Conservation (phyloP, 2,113 vertebrate species). For the Toxostoma redivivum region DNA sequence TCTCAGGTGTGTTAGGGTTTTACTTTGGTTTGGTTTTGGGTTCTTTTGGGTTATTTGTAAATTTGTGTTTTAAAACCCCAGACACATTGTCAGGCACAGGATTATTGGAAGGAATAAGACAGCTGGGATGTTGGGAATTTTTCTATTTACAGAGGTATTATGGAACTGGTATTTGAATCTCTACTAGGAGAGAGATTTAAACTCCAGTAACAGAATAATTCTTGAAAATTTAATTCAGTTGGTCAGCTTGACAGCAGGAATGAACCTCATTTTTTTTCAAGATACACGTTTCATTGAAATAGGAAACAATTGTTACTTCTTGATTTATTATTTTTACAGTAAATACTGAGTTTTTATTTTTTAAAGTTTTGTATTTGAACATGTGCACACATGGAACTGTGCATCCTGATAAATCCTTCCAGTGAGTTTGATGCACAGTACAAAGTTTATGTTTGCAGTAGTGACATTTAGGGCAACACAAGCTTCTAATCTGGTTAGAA, state of each 20-base stretch:
- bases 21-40: not conserved
- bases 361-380: not conserved
- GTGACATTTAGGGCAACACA: not conserved
- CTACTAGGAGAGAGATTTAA: not conserved
- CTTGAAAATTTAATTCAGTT: not conserved
- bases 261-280: not conserved
- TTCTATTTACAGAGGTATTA: not conserved
- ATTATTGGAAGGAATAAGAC: constrained; percentile 26
- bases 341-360: not conserved
- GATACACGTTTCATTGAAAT: not conserved
- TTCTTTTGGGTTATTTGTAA: not conserved
- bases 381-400: not conserved
- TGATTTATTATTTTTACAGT: not conserved
- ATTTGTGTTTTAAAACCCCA: not conserved
- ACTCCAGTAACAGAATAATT: not conserved
- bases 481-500: not conserved
- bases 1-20: not conserved
- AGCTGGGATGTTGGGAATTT: not conserved
- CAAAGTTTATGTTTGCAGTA: not conserved
- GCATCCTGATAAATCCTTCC: not conserved
- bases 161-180: not conserved
- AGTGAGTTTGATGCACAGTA: not conserved
- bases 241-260: not conserved
- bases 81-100: not conserved
- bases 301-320: not conserved